Base-by-base conservation (phyloP, 37 sponge, comb jelly and placozoan species). In the Ephydatia muelleri region DNA sequence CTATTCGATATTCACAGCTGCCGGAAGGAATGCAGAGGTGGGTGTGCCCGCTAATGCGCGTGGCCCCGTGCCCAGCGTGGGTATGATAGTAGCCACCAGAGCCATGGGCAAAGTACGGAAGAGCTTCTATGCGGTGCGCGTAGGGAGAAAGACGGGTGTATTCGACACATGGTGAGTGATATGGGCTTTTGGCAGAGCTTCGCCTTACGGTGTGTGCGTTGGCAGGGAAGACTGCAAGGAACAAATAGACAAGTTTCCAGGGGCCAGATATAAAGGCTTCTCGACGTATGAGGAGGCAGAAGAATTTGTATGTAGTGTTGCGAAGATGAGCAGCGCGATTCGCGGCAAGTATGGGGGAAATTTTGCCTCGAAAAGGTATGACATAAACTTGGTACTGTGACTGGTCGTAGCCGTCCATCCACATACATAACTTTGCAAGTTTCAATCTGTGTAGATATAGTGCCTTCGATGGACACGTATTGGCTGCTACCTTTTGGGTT, bases 201-300 rank as follows among this genome's bases (percentile, higher is more conserved):
- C n/a, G n/a, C n/a, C n/a, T n/a, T n/a, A n/a, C 27, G 14, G n/a
- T 78, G 47, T 65, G 0, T 70, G 36, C 47, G 27, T 19, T 31
- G 66, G 37, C 38, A 89, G 94, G 94, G 80, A 38, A 57, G 91
- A 89, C n/a, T 95, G 95, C 77, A 71, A 87, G 29, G 83, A 83
- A 30, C 92, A 95, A 33, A 93, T 95, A 21, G 66, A 95, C 78
- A 65, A 57, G 64, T 92, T 67, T 38, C 85, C 93, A 37, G 81
- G 90, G 34, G 93, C 94, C 23, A 76, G 68, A 23, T 94, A 67
- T 49, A 94, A 94, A 82, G 89, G 89, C 65, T 93, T 97, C 73
- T 38, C 83, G 28, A 82, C 74, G 3, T 21, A 39, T 31, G 75
- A 67, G n/a, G 94, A 88, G 32, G 93, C 92, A 14, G 71, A 88